Evolutionary conservation across 1,140 invertebrate genomes (phyloP), one percentile per base, ranked within the genome.

Genomic region (Drosophila busckii): DNA sequence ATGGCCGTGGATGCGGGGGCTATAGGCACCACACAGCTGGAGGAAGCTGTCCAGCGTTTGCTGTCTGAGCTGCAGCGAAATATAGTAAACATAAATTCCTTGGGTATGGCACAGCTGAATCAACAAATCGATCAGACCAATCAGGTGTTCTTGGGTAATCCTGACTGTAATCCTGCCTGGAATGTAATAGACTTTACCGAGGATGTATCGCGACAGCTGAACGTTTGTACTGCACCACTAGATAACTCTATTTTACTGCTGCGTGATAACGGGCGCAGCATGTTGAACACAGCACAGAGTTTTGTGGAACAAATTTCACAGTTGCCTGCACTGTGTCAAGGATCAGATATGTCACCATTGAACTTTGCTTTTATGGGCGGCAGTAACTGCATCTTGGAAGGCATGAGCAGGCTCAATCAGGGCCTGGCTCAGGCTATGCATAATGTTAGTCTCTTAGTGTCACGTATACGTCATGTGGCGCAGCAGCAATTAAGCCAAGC

Each of bases 381-480:
- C 4, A 66, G 35, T 22, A 37, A 54, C n/a, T 82, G 75, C 37
- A 82, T 82, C 4, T 20, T 82, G 25, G 35, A 60, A 4, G 65
- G 40, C 34, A 82, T 82, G 9, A 55, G 53, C 3, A 35, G 40
- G 9, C 62, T 82, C 7, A 82, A 82, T 26, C 28, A 60, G 12
- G 66, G 55, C 7, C 35, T 82, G 28, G 65, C 70, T 9, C 49
- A 58, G 20, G 63, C 70, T 4, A 50, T 82, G 75, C 70, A 82
- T 31, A 38, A 31, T 6, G 75, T 65, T 7, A 66, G 70, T 31
- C 8, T 75, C 20, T 16, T 82, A 10, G 38, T 82, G 37, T 65
- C 70, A 5, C 60, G 54, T 25, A 62, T 46, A 15, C 75, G 67
- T 5, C 52, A 38, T 12, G 20, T 52, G 8, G 26, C 70, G 13